Base-by-base conservation (phyloP, 2,888 invertebrate genomes). In the Helicoverpa assulta region DNA sequence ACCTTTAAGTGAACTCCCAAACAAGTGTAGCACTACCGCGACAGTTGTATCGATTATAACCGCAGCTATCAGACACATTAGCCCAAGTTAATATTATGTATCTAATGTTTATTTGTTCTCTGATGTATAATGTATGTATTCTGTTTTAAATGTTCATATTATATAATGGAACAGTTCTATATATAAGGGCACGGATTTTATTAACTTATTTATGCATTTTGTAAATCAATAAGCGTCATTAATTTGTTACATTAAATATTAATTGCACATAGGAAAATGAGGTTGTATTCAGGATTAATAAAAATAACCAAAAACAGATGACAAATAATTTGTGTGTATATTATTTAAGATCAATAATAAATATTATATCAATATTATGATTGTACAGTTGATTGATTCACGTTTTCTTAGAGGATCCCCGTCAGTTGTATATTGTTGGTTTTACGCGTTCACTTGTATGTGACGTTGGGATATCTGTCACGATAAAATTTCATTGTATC, bases 251-350 rank as follows among this genome's bases (percentile, higher is more conserved):
- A 89, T 88, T 86, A 85, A 87, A 89, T 89, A 89, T 90, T 88
- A 89, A 93, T 91, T 94, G 95, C 95, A 95, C 95, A 94, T 95
- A 95, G 93, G 86, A 91, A 93, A 93, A 93, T 87, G 94, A 95
- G 95, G 95, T 95, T 95, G 95, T 95, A 94, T 92, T 93, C 93
- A 89, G 88, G 88, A 91, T 91, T 90, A 92, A 91, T 90, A 90
- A 91, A 89, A 90, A 73, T 72, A 90, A 91, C 85, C 87, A 91
- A 91, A 87, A 92, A 89, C 19, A 88, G 88, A 92, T 89, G 95
- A 95, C 95, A 95, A 95, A 95, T 95, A 95, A 95, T 93, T 94
- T 93, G 92, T 93, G 94, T 94, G 93, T 94, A 95, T 93, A 94
- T 94, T 94, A 87, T 95, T 94, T 93, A 93, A 91, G 93, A 92